phyloP scores from a whole-genome alignment of 2,113 vertebrate genomes.

The Aptenodytes forsteri region DNA sequence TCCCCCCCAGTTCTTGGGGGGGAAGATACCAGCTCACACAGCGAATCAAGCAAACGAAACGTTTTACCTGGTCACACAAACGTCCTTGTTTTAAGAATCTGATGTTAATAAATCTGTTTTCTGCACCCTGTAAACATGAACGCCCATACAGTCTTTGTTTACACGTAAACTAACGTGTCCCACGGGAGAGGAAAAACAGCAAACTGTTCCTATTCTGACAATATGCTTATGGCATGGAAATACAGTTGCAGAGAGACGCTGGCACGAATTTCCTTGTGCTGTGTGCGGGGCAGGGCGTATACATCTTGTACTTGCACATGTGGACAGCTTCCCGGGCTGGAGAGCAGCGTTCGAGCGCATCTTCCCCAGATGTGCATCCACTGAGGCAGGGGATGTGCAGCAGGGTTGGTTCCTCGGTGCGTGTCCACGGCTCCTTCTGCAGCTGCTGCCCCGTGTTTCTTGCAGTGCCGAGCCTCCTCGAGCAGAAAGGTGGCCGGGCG shows the following conservation, averaged over 20 bases:
- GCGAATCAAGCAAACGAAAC: neutral
- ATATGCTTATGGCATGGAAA: neutral
- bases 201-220: neutral
- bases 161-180: neutral
- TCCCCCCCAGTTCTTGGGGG: neutral
- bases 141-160: neutral
- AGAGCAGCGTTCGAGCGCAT: fast-evolving
- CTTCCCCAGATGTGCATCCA: neutral
- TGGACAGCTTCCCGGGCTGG: neutral
- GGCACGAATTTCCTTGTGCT: neutral
- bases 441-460: neutral
- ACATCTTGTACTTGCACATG: neutral
- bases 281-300: neutral
- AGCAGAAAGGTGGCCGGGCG: neutral
- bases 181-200: neutral
- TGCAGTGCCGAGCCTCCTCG: neutral
- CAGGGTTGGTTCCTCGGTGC: neutral
- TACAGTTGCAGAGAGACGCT: neutral
- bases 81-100: neutral
- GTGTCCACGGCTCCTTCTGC: neutral
- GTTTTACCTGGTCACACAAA: neutral
- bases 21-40: neutral
- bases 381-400: neutral
- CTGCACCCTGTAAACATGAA: neutral
- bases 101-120: neutral